phyloP scores from a whole-genome alignment of 2,797 vertebrate genomes.

The Platalea minor region DNA sequence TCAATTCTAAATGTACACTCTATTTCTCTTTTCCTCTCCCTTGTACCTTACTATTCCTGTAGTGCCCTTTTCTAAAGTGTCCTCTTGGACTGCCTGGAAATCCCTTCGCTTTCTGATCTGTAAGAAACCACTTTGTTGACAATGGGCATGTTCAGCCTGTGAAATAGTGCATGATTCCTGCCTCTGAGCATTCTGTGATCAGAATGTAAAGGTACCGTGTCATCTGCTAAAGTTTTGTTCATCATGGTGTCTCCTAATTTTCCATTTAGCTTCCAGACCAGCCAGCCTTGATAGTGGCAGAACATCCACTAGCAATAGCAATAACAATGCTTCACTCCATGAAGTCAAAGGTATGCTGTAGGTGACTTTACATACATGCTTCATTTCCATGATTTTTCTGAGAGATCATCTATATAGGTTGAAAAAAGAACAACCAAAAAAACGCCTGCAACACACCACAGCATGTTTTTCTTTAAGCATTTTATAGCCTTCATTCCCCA shows the following conservation, averaged over 20 bases:
- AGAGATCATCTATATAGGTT: not conserved
- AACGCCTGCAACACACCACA: not conserved
- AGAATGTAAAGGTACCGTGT: slow-evolving; percentile 70
- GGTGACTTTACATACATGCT: slow-evolving; percentile 49
- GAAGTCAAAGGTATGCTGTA: slow-evolving; percentile 91
- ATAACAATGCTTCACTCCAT: slow-evolving; percentile 92
- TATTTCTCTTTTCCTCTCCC: slow-evolving; percentile 47
- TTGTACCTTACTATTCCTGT: slow-evolving; percentile 46
- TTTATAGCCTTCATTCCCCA: not conserved
- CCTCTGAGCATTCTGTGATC: slow-evolving; percentile 71
- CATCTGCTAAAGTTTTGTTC: slow-evolving; percentile 76
- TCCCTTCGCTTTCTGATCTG: slow-evolving; percentile 61
- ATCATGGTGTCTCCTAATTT: slow-evolving; percentile 76
- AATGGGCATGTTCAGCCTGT: slow-evolving; percentile 72
- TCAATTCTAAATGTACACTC: slow-evolving; percentile 38
- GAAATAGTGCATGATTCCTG: slow-evolving; percentile 72
- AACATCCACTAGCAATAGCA: slow-evolving; percentile 95
- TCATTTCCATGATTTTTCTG: slow-evolving; percentile 19
- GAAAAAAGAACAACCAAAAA: not conserved
- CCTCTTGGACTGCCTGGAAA: slow-evolving; percentile 66
- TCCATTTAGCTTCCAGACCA: slow-evolving; percentile 89
- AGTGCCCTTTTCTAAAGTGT: slow-evolving; percentile 51
- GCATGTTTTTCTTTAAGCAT: not conserved
- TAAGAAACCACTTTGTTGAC: slow-evolving; percentile 64
- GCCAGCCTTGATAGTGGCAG: slow-evolving; percentile 95